phyloP scores from a whole-genome alignment of 2,797 vertebrate species.

The Lerista edwardsae region DNA sequence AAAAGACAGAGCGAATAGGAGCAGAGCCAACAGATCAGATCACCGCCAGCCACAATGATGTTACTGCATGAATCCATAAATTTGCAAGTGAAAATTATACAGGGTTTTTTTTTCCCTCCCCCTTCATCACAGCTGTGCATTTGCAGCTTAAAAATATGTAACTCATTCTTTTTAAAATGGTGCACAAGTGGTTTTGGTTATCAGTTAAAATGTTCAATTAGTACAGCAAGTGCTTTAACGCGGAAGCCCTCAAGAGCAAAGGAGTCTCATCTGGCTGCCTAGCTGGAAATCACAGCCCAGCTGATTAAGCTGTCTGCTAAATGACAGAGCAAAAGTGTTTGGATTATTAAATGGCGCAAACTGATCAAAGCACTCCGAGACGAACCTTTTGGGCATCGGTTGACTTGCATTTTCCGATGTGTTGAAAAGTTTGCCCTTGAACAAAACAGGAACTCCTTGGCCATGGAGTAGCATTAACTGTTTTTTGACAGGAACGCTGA shows the following conservation, averaged over 20 bases:
- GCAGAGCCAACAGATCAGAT: constrained; percentile 61
- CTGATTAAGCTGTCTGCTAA: constrained; percentile 64
- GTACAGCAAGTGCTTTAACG: constrained; percentile 47
- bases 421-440: constrained; percentile 28
- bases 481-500: constrained; percentile 13
- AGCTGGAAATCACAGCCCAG: constrained; percentile 64
- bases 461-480: constrained; percentile 38
- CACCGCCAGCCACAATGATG: constrained; percentile 62
- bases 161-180: constrained; percentile 45
- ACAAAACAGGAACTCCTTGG: constrained; percentile 38
- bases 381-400: constrained; percentile 57
- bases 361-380: constrained; percentile 58
- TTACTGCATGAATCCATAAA: constrained; percentile 72
- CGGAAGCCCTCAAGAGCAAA: constrained; percentile 48
- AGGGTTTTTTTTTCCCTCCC: constrained; percentile 52
- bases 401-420: constrained; percentile 38
- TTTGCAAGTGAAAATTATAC: constrained; percentile 75
- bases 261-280: constrained; percentile 55
- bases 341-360: constrained; percentile 62
- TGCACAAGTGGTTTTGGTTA: constrained; percentile 66
- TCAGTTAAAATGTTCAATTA: constrained; percentile 65
- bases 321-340: constrained; percentile 57
- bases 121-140: constrained; percentile 71
- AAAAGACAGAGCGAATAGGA: constrained; percentile 64
- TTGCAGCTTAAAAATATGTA: constrained; percentile 71